Evolutionary conservation across 2,113 vertebrate genomes (phyloP).

Genomic region (Pituophis catenifer): DNA sequence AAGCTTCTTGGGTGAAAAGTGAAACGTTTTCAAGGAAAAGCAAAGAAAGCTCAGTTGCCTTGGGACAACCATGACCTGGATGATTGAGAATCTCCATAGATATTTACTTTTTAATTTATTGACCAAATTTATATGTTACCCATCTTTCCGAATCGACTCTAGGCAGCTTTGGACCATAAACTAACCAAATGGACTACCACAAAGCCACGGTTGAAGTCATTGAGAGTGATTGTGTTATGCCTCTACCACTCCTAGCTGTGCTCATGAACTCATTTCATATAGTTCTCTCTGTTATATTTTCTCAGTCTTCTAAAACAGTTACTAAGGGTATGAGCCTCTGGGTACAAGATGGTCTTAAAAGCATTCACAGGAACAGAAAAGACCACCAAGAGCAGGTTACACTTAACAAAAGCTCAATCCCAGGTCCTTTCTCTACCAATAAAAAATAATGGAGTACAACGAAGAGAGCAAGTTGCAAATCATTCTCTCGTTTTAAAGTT

Average conservation of each 20-base stretch:
- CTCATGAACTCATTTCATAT: not conserved
- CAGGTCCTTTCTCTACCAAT: not conserved
- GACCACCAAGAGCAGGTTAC: not conserved
- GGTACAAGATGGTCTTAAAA: not conserved
- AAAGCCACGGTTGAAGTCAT: not conserved
- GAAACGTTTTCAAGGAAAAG: not conserved
- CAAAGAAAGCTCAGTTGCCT: not conserved
- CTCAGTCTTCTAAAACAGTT: not conserved
- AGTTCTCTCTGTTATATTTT: not conserved
- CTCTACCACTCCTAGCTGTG: not conserved
- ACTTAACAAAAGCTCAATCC: not conserved
- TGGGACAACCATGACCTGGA: not conserved
- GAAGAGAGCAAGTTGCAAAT: not conserved
- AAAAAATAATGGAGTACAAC: not conserved
- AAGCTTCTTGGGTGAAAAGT: not conserved
- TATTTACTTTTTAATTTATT: not conserved
- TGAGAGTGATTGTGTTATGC: not conserved
- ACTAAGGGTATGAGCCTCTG: not conserved
- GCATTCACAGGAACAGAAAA: not conserved
- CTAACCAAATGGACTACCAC: not conserved
- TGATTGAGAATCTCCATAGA: not conserved
- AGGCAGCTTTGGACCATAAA: not conserved
- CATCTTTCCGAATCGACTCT: not conserved
- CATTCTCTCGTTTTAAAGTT: not conserved
- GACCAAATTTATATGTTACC: not conserved